Evolutionary conservation across 2,113 vertebrate species (phyloP).

Genomic region (Calyptommatus sinebrachiatus): DNA sequence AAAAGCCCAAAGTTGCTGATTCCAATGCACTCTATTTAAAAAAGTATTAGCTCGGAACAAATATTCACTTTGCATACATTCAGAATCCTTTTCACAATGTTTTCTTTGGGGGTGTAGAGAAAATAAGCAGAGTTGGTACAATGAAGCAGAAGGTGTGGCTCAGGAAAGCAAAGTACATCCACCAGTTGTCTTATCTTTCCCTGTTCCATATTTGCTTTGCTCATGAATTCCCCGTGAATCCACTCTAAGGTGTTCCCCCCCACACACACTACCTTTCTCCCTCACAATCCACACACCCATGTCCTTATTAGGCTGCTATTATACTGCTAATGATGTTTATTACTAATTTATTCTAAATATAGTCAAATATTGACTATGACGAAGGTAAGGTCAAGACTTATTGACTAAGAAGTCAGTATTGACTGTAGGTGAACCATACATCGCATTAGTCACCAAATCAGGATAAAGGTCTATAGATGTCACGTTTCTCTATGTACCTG

Average conservation of each 20-base stretch:
- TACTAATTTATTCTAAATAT: conserved; percentile 16
- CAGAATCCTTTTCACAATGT: neutral
- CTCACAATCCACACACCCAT: neutral
- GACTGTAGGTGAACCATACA: neutral
- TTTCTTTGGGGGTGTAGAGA: conserved; percentile 8
- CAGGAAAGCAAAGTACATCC: neutral
- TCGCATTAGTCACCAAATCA: neutral
- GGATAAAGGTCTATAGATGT: neutral
- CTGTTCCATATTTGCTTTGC: conserved; percentile 1
- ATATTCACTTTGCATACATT: neutral
- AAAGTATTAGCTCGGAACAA: neutral
- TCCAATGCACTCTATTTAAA: no score
- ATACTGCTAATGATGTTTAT: neutral
- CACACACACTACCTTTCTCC: neutral
- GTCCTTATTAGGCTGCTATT: neutral
- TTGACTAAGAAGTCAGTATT: conserved; percentile 10
- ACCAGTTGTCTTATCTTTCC: neutral
- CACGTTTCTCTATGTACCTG: neutral
- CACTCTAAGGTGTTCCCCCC: neutral
- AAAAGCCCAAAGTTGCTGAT: no score
- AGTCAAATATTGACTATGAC: conserved; percentile 17
- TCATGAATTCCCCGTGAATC: neutral
- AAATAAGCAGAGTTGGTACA: neutral
- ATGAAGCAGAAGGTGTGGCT: neutral
- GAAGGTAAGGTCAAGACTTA: conserved; percentile 6